phyloP scores from a whole-genome alignment of 2,797 vertebrate species.

The Gambelia wislizenii region DNA sequence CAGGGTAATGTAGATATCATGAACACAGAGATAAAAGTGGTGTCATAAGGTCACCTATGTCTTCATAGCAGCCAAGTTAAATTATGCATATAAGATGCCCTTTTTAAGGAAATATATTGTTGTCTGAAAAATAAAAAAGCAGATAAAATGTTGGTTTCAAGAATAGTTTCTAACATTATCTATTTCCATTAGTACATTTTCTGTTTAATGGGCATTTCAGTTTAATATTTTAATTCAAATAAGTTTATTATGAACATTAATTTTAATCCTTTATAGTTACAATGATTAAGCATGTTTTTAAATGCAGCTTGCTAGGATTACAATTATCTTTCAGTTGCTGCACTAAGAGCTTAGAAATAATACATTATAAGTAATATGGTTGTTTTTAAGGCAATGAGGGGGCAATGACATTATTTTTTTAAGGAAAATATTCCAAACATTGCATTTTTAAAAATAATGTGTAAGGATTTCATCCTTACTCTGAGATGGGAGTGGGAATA shows the following conservation, averaged over 20 bases:
- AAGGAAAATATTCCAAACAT: no score
- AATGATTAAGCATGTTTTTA: neutral
- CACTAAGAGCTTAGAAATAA: neutral
- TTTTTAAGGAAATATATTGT: conserved; percentile 4
- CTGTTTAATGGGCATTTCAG: neutral
- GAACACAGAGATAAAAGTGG: conserved; percentile 55
- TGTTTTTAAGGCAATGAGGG: no score
- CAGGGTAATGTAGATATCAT: conserved; percentile 67
- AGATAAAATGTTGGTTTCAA: neutral
- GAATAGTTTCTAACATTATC: neutral
- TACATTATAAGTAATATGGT: neutral
- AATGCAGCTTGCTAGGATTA: neutral
- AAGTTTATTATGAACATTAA: neutral
- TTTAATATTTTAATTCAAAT: neutral
- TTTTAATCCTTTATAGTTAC: neutral
- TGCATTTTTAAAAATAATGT: no score
- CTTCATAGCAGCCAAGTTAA: conserved; percentile 15
- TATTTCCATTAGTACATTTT: neutral
- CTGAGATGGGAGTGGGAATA: no score
- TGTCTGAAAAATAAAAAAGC: no score
- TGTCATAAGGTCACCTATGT: conserved; percentile 56
- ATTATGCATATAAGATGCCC: conserved; percentile 13
- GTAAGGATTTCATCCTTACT: no score
- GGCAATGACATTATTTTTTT: no score
- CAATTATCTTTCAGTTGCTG: neutral